Percentiles rank a stretch among this genome's conserved stretches.
These are phyloP conservation scores for Goniozus legneri DNA, from an alignment of 1,140 invertebrate species.

Conservation along the genomic window DNA sequence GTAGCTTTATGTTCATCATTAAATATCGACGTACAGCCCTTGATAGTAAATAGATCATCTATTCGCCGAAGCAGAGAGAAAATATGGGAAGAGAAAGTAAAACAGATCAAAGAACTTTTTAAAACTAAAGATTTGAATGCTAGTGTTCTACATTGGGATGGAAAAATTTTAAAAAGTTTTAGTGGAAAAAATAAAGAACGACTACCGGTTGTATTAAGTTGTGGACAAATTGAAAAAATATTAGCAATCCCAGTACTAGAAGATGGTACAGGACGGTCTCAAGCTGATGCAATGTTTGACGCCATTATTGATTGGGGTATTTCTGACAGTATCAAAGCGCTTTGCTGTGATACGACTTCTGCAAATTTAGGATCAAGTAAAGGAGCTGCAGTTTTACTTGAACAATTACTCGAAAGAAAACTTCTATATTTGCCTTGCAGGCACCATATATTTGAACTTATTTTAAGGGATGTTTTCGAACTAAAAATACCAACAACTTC, in stretches of 20 bases:
- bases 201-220: no score
- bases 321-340: no score
- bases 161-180: no score
- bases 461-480: constrained; percentile 13
- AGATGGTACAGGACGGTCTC: no score
- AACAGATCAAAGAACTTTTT: constrained; percentile 18
- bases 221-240: no score
- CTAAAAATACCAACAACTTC: constrained; percentile 21
- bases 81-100: constrained; percentile 14
- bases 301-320: no score
- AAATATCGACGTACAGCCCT: constrained; percentile 12
- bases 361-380: constrained; percentile 12
- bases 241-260: no score
- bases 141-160: constrained; percentile 21
- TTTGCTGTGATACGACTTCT: constrained; percentile 12
- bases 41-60: constrained; percentile 19
- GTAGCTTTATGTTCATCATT: constrained; percentile 6
- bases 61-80: constrained; percentile 12
- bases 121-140: constrained; percentile 12
- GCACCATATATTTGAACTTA: constrained; percentile 16
- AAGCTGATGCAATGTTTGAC: no score
- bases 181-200: no score
- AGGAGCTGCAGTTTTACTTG: constrained; percentile 9
- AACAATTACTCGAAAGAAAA: constrained; percentile 8
- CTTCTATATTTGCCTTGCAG: constrained; percentile 13